phyloP scores from a whole-genome alignment of 2,113 vertebrate genomes.

The Antennarius striatus region DNA sequence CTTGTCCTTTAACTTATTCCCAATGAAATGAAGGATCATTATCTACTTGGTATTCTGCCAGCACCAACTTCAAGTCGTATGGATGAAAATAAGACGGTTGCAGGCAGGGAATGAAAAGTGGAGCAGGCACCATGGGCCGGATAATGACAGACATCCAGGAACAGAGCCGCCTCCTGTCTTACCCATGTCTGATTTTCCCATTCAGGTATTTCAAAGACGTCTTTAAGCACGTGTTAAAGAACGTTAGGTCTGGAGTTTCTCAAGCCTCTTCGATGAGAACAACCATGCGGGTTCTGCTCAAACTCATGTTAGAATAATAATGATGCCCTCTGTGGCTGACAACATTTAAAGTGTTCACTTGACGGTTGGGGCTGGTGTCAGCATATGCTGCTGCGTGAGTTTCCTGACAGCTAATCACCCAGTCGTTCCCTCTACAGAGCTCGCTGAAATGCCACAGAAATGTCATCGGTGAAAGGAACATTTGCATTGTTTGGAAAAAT shows the following conservation, averaged over 20 bases:
- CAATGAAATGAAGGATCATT: conserved; percentile 25
- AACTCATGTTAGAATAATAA: conserved; percentile 35
- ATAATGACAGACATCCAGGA: conserved; percentile 50
- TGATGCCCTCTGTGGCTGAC: conserved; percentile 7
- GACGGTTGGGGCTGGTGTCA: conserved; percentile 38
- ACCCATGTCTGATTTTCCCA: conserved; percentile 29
- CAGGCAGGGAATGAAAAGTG: conserved; percentile 56
- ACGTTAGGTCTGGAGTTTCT: conserved; percentile 23
- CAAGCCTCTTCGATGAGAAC: conserved; percentile 30
- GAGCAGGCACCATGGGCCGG: conserved; percentile 61
- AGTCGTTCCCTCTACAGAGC: conserved; percentile 19
- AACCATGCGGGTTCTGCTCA: conserved; percentile 11
- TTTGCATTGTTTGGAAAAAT: conserved; percentile 55
- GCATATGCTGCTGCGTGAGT: conserved; percentile 26
- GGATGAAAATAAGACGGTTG: conserved; percentile 51
- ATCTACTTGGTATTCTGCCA: conserved; percentile 39
- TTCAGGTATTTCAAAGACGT: conserved; percentile 39
- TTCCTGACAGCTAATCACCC: conserved; percentile 59
- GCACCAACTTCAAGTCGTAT: not conserved
- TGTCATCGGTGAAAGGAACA: conserved; percentile 58
- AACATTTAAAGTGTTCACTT: conserved; percentile 34
- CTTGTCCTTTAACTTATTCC: conserved; percentile 1
- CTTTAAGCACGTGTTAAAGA: conserved; percentile 29
- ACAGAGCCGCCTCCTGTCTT: conserved; percentile 43
- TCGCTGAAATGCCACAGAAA: conserved; percentile 61